phyloP scores from a whole-genome alignment of 2,888 invertebrate species.

The Saturnia japonica region DNA sequence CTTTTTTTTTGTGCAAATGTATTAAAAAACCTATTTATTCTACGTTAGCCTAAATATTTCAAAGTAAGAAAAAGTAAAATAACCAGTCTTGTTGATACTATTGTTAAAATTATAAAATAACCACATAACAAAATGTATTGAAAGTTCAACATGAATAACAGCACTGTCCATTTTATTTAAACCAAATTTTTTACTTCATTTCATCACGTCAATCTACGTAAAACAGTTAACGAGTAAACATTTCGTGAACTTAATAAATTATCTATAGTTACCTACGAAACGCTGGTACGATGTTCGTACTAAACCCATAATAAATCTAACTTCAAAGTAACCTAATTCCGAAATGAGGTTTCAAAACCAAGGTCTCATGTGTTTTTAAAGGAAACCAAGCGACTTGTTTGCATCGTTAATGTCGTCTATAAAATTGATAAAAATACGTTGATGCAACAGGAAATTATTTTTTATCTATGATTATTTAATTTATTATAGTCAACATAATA shows the following conservation, averaged over 20 bases:
- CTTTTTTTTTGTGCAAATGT: too few species aligned
- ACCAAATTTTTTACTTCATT: conserved; percentile 34
- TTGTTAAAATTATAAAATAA: too few species aligned
- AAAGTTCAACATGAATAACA: conserved; percentile 19
- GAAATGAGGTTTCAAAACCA: conserved; percentile 55
- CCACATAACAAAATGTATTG: neutral
- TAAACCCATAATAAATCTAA: conserved; percentile 53
- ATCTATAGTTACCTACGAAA: conserved; percentile 28
- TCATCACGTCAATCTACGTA: conserved; percentile 41
- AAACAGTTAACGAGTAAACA: conserved; percentile 48
- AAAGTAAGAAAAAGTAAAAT: too few species aligned
- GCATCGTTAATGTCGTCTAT: conserved; percentile 45
- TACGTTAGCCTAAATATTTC: too few species aligned
- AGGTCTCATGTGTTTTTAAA: conserved; percentile 44
- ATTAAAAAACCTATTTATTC: too few species aligned
- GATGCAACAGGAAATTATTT: conserved; percentile 33
- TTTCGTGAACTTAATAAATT: conserved; percentile 62
- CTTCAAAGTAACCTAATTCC: conserved; percentile 66
- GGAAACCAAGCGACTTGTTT: conserved; percentile 43
- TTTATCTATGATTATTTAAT: conserved; percentile 38
- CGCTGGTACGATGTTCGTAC: conserved; percentile 25
- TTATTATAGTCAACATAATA: conserved; percentile 25
- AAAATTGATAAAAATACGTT: conserved; percentile 41
- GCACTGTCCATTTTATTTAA: conserved; percentile 23
- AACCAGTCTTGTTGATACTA: too few species aligned